Evolutionary conservation across 1,140 invertebrate genomes (phyloP).

Genomic region (Aphidius ervi): DNA sequence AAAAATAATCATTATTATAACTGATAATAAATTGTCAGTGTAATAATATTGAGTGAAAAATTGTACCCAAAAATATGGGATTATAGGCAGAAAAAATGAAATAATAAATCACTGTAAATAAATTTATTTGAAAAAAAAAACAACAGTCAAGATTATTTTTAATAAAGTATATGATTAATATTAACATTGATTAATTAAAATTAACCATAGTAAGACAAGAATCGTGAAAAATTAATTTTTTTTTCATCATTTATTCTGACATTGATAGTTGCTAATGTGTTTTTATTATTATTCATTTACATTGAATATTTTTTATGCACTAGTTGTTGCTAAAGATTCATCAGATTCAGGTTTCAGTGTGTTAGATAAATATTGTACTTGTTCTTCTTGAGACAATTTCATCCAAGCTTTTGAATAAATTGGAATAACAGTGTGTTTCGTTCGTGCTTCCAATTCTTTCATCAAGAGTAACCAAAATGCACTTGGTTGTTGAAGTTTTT

Average conservation of each 20-base stretch:
- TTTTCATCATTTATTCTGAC: no score
- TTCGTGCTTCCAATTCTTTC: constrained; percentile 44
- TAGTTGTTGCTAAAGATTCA: constrained; percentile 20
- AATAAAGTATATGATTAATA: no score
- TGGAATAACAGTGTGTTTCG: constrained; percentile 42
- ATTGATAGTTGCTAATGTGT: no score
- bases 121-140: no score
- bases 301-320: constrained; percentile 17
- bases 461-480: constrained; percentile 36
- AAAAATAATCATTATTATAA: not conserved
- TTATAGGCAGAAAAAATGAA: no score
- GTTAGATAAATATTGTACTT: constrained; percentile 52
- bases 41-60: no score
- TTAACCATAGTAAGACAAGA: no score
- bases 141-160: no score
- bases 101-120: no score
- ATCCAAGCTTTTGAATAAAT: constrained; percentile 45
- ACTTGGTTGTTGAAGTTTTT: constrained; percentile 43
- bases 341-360: constrained; percentile 39
- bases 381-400: constrained; percentile 47
- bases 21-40: not conserved
- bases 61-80: no score
- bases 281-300: constrained; percentile 8
- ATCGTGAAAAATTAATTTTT: no score
- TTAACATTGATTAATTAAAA: no score